Percentiles rank a stretch among this genome's conserved stretches.
Conservation (phyloP, 2,797 vertebrate species). For the Sebastes hubbsi region DNA sequence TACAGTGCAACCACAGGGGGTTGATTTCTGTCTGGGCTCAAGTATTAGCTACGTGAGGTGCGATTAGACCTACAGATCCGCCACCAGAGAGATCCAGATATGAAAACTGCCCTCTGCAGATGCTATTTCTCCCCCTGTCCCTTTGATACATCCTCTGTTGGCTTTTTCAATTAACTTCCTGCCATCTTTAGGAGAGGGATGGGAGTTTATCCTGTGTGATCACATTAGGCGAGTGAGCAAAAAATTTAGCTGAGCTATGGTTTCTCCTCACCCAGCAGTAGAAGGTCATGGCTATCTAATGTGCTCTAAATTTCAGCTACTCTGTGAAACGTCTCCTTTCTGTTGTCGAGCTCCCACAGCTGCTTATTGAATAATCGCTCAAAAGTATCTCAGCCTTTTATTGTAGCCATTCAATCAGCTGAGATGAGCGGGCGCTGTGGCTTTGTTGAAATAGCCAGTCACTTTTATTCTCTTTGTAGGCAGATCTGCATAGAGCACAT, state of each 20-base stretch:
- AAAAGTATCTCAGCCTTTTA: slow-evolving; percentile 67
- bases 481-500: slow-evolving; percentile 4
- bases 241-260: slow-evolving; percentile 41
- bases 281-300: slow-evolving; percentile 64
- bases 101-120: slow-evolving; percentile 22
- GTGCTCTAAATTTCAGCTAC: slow-evolving; percentile 52
- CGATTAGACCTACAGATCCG: slow-evolving; percentile 10
- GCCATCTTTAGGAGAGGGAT: slow-evolving; percentile 65
- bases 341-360: slow-evolving; percentile 48
- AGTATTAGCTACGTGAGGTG: slow-evolving; percentile 8
- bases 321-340: slow-evolving; percentile 52
- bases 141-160: slow-evolving; percentile 57
- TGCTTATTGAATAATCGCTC: slow-evolving; percentile 73
- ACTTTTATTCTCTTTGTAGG: slow-evolving; percentile 36
- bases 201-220: slow-evolving; percentile 59
- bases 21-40: slow-evolving; percentile 62
- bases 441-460: slow-evolving; percentile 31
- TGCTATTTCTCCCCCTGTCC: slow-evolving; percentile 9
- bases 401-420: slow-evolving; percentile 61
- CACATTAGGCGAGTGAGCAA: slow-evolving; percentile 57
- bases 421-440: slow-evolving; percentile 33
- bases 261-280: slow-evolving; percentile 27
- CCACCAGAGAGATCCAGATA: slow-evolving; percentile 18
- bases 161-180: slow-evolving; percentile 74
- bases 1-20: slow-evolving; percentile 37